Percentiles rank a stretch among this genome's conserved stretches.
Evolutionary conservation across 1,140 invertebrate species (phyloP).

Genomic region (Scaptodrosophila lebanonensis): DNA sequence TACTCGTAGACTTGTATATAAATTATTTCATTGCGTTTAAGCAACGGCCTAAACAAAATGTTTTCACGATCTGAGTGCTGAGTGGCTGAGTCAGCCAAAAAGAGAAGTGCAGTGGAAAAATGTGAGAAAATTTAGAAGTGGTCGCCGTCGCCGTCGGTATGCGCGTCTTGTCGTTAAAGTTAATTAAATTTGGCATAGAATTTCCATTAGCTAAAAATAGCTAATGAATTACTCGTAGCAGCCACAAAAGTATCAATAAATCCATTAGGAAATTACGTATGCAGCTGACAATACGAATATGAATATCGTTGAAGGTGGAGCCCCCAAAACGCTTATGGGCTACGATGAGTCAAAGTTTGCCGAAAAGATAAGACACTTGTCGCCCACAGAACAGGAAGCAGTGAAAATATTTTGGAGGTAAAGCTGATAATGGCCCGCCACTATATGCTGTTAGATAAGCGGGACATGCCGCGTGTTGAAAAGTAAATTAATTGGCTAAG

Average conservation of each 20-base stretch:
- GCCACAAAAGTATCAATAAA: slow-evolving; percentile 14
- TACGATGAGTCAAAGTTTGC: slow-evolving; percentile 70
- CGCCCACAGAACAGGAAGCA: slow-evolving; percentile 70
- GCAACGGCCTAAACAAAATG: no score
- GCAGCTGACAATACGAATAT: slow-evolving; percentile 34
- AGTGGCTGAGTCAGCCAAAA: slow-evolving; percentile 40
- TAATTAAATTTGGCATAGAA: slow-evolving; percentile 55
- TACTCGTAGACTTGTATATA: no score
- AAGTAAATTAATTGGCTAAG: no score
- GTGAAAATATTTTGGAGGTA: slow-evolving; percentile 75
- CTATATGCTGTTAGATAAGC: slow-evolving; percentile 25
- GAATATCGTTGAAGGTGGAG: slow-evolving; percentile 22
- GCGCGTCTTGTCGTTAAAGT: slow-evolving; percentile 21
- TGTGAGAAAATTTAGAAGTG: slow-evolving; percentile 2
- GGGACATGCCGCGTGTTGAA: no score
- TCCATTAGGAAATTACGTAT: slow-evolving; percentile 30
- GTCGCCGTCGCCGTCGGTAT: slow-evolving; percentile 30
- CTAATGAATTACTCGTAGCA: slow-evolving; percentile 47
- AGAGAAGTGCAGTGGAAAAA: slow-evolving; percentile 6
- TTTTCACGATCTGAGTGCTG: slow-evolving; percentile 11
- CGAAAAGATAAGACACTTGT: slow-evolving; percentile 69
- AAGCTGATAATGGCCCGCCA: slow-evolving; percentile 33
- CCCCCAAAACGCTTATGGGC: slow-evolving; percentile 35
- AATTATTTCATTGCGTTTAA: no score
- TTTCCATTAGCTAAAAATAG: slow-evolving; percentile 42